Evolutionary conservation across 1,140 invertebrate genomes (phyloP), one percentile per base, ranked within the genome.

Genomic region (Heliconius congener): DNA sequence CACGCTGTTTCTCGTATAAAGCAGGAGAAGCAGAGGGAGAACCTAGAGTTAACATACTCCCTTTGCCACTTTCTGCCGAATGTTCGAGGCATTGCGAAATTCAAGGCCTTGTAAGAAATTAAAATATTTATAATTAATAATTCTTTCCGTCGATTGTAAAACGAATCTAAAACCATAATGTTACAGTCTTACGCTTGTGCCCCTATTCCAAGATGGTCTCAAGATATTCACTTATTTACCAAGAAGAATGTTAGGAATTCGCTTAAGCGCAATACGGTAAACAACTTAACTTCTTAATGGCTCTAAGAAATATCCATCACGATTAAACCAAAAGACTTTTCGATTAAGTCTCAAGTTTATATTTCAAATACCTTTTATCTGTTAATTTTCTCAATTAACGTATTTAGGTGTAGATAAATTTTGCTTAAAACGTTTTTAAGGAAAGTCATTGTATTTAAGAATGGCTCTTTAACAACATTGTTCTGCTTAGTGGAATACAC

Each of bases 321-420:
- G 60, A 66, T 66, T 66, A 66, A 66, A 66, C 60, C 60, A 66
- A 66, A n/a, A 30, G 23, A 66, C 23, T 66, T 30, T 66, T 30
- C 60, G 60, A 66, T 30, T 66, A 66, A 66, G 9, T 66, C 60
- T 30, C 11, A 30, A 66, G 60, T 66, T 30, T 23, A 66, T 30
- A 66, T 66, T 66, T 66, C 27, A 46, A 73, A 78, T 11, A 8
- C 30, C 34, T 78, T 73, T 73, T 60, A 78, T 78, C 46, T 78
- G 70, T 78, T 60, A n/a, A 78, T 78, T 78, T 37, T 30, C 18
- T 52, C 71, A 78, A 78, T 78, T 78, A 78, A 78, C 39, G 76
- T 60, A 42, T 39, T 34, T 71, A 27, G 16, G 23, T 71, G 73
- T 30, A 37, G 30, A 27, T 60, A 57, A 66, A 73, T 78, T 73